phyloP scores from a whole-genome alignment of 2,888 invertebrate species.

The Ectemnius cavifrons region DNA sequence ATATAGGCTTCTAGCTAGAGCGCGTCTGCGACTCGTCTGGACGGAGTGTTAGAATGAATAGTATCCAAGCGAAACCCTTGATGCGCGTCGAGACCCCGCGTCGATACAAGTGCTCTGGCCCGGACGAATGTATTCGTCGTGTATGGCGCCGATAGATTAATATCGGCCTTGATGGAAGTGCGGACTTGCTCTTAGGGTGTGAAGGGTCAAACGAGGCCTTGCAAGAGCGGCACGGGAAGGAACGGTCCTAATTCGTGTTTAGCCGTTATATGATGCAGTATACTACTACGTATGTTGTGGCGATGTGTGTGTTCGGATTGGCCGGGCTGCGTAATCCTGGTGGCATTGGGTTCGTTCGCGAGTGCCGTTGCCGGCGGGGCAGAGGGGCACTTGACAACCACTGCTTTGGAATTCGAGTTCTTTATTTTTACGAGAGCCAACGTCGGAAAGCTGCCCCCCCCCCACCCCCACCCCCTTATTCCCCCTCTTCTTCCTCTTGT shows the following conservation, averaged over 20 bases:
- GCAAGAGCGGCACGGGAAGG: background rate
- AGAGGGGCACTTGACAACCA: conserved; percentile 66
- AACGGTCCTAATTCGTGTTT: background rate
- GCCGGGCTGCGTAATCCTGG: conserved; percentile 35
- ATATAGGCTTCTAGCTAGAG: too few species aligned
- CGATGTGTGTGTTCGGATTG: background rate
- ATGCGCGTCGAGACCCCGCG: too few species aligned
- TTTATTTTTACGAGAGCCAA: conserved; percentile 72
- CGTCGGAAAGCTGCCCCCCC: conserved; percentile 63
- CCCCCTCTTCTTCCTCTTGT: too few species aligned
- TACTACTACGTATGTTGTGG: background rate
- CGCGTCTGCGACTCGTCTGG: too few species aligned
- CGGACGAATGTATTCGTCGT: too few species aligned
- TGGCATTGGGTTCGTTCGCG: conserved; percentile 42
- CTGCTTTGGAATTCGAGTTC: conserved; percentile 74
- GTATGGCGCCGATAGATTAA: background rate
- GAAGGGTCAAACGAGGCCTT: background rate
- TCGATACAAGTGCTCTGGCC: too few species aligned
- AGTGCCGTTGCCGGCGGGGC: background rate
- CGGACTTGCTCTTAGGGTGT: background rate
- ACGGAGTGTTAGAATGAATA: too few species aligned
- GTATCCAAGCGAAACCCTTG: too few species aligned
- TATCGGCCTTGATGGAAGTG: conserved; percentile 1
- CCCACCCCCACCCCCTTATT: conserved; percentile 48
- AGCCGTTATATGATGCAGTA: background rate